These are phyloP conservation scores for Drosophila macrothrix DNA, from an alignment of 2,888 invertebrate genomes.

Conservation along the genomic window DNA sequence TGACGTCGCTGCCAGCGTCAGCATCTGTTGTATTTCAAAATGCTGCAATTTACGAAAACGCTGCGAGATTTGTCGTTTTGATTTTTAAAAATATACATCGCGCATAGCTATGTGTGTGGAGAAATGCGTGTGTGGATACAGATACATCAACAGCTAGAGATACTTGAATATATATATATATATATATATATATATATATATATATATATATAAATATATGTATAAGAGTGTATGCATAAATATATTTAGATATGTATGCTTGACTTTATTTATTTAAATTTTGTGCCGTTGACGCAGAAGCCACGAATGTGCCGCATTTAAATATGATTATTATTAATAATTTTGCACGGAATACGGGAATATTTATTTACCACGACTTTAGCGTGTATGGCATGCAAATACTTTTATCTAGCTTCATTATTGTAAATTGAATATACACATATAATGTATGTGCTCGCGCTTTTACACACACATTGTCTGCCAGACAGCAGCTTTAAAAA, in stretches of 20 bases:
- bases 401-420: conserved; percentile 41
- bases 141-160: conserved; percentile 17
- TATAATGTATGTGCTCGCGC: background rate
- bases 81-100: conserved; percentile 75
- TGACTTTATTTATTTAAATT: conserved; percentile 48
- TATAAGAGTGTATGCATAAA: conserved; percentile 19
- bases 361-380: conserved; percentile 36
- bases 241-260: conserved; percentile 33
- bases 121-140: conserved; percentile 37
- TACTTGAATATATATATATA: conserved; percentile 22
- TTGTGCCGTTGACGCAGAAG: conserved; percentile 37
- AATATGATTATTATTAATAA: conserved; percentile 53
- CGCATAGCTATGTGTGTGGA: conserved; percentile 44
- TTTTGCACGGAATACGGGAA: conserved; percentile 45
- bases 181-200: conserved; percentile 5
- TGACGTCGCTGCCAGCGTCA: conserved; percentile 29
- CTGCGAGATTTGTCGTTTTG: conserved; percentile 72
- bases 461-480: conserved; percentile 19
- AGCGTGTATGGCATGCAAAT: conserved; percentile 10
- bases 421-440: conserved; percentile 13
- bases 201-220: conserved; percentile 31
- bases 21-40: conserved; percentile 76
- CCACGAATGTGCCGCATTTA: conserved; percentile 38
- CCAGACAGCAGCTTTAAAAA: conserved; percentile 51
- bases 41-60: conserved; percentile 49